Percentiles rank a stretch among this genome's conserved stretches.
These are phyloP conservation scores for Turnix velox DNA, from an alignment of 2,113 vertebrate species.

Conservation along the genomic window DNA sequence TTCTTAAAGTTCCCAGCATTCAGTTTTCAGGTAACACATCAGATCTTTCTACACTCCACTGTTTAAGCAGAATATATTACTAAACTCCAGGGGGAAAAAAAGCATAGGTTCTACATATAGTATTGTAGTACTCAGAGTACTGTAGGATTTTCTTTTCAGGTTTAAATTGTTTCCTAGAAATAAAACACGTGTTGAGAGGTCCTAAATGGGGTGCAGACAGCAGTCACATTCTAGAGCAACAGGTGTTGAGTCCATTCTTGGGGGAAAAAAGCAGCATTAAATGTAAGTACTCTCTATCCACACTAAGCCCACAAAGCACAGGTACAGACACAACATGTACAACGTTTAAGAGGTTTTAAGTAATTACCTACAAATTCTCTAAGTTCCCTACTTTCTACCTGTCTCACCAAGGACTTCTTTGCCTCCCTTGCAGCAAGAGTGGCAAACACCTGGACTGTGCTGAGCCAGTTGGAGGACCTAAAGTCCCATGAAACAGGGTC, in stretches of 20 bases:
- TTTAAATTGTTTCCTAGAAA: neutral
- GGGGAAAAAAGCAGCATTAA: neutral
- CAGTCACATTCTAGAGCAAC: neutral
- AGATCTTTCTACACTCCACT: neutral
- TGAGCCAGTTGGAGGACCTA: neutral
- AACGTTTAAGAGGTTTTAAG: neutral
- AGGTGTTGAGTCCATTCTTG: neutral
- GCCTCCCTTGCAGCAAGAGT: neutral
- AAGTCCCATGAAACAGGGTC: neutral
- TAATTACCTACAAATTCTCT: neutral
- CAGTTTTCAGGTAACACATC: neutral
- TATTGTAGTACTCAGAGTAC: neutral
- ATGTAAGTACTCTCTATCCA: neutral
- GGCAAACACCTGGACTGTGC: neutral
- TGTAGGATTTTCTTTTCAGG: neutral
- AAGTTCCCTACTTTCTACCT: neutral
- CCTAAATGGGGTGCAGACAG: neutral
- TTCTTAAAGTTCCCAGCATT: neutral
- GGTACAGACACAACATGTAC: neutral
- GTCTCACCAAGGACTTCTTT: neutral
- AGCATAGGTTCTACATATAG: neutral
- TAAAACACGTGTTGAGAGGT: fast-evolving
- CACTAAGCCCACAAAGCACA: neutral
- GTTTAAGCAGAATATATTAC: neutral
- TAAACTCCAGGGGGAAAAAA: neutral